These are phyloP conservation scores for Andrena praecox DNA, from an alignment of 2,888 invertebrate species.

Conservation along the genomic window DNA sequence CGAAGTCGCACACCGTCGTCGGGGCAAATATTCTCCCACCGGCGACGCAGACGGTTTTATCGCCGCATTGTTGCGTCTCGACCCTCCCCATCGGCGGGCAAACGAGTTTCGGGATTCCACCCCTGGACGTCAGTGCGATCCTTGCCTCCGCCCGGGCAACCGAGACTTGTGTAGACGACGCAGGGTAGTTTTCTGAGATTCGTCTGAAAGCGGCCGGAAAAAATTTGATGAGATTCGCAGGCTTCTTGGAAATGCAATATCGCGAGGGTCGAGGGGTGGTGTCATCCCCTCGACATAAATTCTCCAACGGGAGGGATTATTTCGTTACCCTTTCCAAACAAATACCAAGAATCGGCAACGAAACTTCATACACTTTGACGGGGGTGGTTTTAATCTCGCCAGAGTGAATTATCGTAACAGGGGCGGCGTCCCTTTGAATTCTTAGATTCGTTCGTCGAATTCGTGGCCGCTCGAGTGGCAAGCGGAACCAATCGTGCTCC, in stretches of 20 bases:
- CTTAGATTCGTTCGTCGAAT: too few species aligned
- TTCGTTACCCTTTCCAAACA: background rate
- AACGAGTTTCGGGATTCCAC: slow-evolving; percentile 5
- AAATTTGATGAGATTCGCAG: background rate
- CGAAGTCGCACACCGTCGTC: slow-evolving; percentile 13
- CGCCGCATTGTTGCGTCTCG: slow-evolving; percentile 35
- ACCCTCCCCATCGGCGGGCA: background rate
- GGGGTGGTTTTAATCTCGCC: background rate
- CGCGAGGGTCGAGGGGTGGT: background rate
- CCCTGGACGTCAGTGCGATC: background rate
- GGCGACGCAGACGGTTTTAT: slow-evolving; percentile 40
- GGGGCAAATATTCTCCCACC: slow-evolving; percentile 28
- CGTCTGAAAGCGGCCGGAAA: background rate
- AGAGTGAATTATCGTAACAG: too few species aligned
- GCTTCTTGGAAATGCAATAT: background rate
- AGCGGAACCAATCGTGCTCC: too few species aligned
- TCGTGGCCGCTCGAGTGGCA: too few species aligned
- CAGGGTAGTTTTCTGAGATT: background rate
- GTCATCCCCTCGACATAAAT: background rate
- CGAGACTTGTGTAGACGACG: background rate
- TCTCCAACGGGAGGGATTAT: background rate
- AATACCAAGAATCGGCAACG: background rate
- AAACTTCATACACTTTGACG: too few species aligned
- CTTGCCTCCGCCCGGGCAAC: background rate
- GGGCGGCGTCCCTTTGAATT: background rate